Conservation (phyloP, 2,888 invertebrate genomes). For the Gymnocheta viridis region DNA sequence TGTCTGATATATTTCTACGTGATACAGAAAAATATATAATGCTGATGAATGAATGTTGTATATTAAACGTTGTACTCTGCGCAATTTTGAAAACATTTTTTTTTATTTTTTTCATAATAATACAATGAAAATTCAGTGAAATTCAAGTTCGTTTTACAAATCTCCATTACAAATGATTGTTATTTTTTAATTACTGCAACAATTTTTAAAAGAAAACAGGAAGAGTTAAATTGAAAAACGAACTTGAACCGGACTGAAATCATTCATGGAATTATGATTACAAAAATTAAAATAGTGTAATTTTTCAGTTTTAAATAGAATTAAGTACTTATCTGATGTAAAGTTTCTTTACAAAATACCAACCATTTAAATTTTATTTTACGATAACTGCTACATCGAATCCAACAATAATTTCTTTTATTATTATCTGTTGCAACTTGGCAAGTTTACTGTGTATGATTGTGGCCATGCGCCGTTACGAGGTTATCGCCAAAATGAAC, state of each 20-base stretch:
- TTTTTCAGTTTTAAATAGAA: too few species aligned
- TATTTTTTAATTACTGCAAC: not conserved
- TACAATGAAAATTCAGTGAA: not conserved
- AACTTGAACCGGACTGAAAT: not conserved
- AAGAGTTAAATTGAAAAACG: not conserved
- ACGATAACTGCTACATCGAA: not conserved
- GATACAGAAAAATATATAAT: too few species aligned
- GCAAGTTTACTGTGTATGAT: not conserved
- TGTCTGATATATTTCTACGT: too few species aligned
- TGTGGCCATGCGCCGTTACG: not conserved
- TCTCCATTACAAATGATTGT: not conserved
- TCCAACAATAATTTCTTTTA: not conserved
- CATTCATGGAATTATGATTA: not conserved
- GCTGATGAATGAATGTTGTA: too few species aligned
- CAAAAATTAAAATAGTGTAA: too few species aligned
- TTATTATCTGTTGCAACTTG: not conserved
- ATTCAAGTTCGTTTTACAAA: not conserved
- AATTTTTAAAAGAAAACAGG: not conserved
- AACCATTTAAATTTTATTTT: not conserved
- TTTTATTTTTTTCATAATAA: too few species aligned
- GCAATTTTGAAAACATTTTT: too few species aligned
- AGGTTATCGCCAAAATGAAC: conserved; percentile 35
- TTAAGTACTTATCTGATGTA: too few species aligned
- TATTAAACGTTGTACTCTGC: too few species aligned
- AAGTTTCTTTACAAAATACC: not conserved